Percentiles rank a stretch among this genome's conserved stretches.
Evolutionary conservation across 1,140 invertebrate species (phyloP).

Genomic region (Patella vulgata): DNA sequence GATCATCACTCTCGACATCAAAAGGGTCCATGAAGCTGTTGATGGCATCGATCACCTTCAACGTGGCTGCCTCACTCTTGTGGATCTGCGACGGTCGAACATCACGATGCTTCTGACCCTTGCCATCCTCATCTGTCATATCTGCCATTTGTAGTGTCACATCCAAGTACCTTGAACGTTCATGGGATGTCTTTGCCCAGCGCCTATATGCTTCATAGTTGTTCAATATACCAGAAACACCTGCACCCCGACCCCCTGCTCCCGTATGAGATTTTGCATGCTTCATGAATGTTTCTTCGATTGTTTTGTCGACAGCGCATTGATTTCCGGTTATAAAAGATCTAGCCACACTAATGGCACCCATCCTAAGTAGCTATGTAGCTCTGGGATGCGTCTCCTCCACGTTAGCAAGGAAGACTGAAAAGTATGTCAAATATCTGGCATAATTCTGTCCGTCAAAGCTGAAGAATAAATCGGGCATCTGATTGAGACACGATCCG

Average conservation of each 20-base stretch:
- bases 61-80: constrained; percentile 21
- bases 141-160: too few species aligned
- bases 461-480: constrained; percentile 36
- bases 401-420: constrained; percentile 34
- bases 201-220: too few species aligned
- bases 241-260: constrained; percentile 1
- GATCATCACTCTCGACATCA: too few species aligned
- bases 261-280: constrained; percentile 14
- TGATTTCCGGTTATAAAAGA: constrained; percentile 35
- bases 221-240: too few species aligned
- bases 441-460: constrained; percentile 44
- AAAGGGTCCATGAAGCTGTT: constrained; percentile 22
- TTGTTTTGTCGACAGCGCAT: constrained; percentile 42
- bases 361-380: constrained; percentile 18
- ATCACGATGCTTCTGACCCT: constrained; percentile 22
- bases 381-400: constrained; percentile 32
- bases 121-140: too few species aligned
- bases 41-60: constrained; percentile 17
- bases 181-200: too few species aligned
- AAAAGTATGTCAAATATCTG: constrained; percentile 32
- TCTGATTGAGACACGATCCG: constrained; percentile 16
- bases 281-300: constrained; percentile 40
- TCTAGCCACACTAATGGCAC: constrained; percentile 35
- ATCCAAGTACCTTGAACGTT: too few species aligned
- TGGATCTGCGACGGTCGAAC: constrained; percentile 18